Base-by-base conservation (phyloP, 2,888 invertebrate genomes). In the Acheta domesticus region DNA sequence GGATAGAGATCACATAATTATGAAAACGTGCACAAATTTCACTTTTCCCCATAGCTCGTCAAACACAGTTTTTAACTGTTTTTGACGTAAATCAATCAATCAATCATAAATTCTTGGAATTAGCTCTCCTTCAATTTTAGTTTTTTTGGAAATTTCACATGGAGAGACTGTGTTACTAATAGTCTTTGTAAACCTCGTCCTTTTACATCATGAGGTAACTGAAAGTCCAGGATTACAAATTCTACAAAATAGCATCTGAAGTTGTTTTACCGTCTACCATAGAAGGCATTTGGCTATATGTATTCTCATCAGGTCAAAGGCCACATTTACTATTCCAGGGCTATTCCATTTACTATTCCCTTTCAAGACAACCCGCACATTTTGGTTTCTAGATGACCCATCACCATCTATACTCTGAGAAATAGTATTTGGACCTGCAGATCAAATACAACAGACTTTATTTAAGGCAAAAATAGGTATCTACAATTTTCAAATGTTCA, bases 61-160 rank as follows among this genome's bases (percentile, higher is more conserved):
- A n/a, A n/a, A n/a, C n/a, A n/a, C n/a, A n/a, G n/a, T n/a, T n/a
- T n/a, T n/a, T n/a, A n/a, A n/a, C n/a, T n/a, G n/a, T n/a, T n/a
- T n/a, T n/a, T n/a, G n/a, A n/a, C n/a, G n/a, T n/a, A n/a, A n/a
- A n/a, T n/a, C n/a, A n/a, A n/a, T n/a, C n/a, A n/a, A n/a, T n/a
- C n/a, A n/a, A 11, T 87, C 87, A 80, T 88, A 88, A 49, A 87
- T 85, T 82, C 86, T 87, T 50, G 89, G 89, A 81, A 89, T 86
- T 48, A 88, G 85, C 80, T 88, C 88, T 79, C 87, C 87, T 81
- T 88, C 87, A 11, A 89, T 83, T 81, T 87, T 87, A 78, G 85
- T 86, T 83, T 87, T 88, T 77, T 86, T 86, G 0, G 89, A 88
- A 48, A 89, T 87, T 83, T 88, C 88, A 82, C 88, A 87, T 0